Evolutionary conservation across 2,797 vertebrate species (phyloP), one percentile per base, ranked within the genome.

Genomic region (Gambusia yucatana): DNA sequence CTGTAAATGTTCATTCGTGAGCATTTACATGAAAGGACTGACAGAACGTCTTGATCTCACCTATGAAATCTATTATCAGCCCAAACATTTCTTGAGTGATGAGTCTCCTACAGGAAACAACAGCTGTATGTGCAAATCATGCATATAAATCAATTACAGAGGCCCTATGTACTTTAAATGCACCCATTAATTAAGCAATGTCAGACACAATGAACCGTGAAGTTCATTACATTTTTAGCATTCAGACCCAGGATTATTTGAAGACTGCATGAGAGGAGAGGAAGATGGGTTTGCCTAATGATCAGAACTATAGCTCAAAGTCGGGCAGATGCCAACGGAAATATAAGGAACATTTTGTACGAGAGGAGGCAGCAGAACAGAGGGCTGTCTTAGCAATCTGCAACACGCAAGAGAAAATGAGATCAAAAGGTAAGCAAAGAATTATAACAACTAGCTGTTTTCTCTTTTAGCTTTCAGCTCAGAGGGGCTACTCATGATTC

Each of bases 121-220:
- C 98, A 99, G 97, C 98, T 99, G 98, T 98, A 99, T 98, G 97
- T 96, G 97, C 97, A 98, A 98, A 98, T 97, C 97, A 98, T 97
- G 98, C 97, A 98, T 98, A 99, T 98, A 98, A 99, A 99, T 99
- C 98, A 99, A 99, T 99, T 99, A 98, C 96, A 30, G 72, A 96
- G 97, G 96, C 96, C 97, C 92, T 98, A 97, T 98, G 97, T 98
- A 97, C 97, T 98, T 98, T 98, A 98, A 99, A 98, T 97, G 98
- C 97, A 96, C 95, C 97, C 97, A 99, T 99, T 99, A 99, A 99
- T 99, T 99, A 99, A 98, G 97, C 97, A 97, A 97, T 98, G 98
- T 99, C 98, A 99, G 96, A 97, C 97, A 96, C 97, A 97, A 96
- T 98, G 98, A 98, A 99, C 97, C 97, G 86, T 99, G 98, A 99